Percentiles rank a stretch among this genome's conserved stretches.
phyloP scores from a whole-genome alignment of 2,113 vertebrate species.

The Rhinolophus ferrumequinum region DNA sequence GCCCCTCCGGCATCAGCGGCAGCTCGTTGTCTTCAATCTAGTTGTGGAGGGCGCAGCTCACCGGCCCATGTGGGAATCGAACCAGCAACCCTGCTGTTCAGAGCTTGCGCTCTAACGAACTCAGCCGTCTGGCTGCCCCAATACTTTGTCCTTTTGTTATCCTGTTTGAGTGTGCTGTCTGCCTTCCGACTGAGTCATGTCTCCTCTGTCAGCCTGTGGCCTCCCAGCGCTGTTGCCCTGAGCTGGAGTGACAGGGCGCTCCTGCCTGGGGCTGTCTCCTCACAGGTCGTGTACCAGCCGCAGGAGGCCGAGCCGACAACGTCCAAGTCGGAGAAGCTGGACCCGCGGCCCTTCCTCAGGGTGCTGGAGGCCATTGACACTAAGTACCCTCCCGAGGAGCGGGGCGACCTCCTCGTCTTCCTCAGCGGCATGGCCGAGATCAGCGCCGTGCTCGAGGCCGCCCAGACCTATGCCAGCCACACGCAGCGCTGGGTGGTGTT shows the following conservation, averaged over 20 bases:
- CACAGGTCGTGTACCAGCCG: constrained; percentile 93
- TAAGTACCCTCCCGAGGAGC: constrained; percentile 91
- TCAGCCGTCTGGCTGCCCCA: background rate
- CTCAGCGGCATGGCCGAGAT: constrained; percentile 96
- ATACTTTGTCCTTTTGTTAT: background rate
- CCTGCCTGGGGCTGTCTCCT: background rate
- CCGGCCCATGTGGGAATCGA: too few relatives aligned
- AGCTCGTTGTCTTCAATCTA: too few relatives aligned
- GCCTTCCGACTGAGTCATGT: rapidly evolving
- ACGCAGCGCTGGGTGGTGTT: constrained; percentile 93
- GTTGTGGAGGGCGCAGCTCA: too few relatives aligned
- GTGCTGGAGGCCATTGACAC: constrained; percentile 94
- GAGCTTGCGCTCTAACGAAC: too few relatives aligned
- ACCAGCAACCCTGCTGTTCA: too few relatives aligned
- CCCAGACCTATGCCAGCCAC: constrained; percentile 89
- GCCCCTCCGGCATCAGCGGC: background rate
- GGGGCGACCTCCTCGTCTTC: constrained; percentile 94
- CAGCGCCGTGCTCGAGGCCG: constrained; percentile 89
- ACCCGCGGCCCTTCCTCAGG: constrained; percentile 91
- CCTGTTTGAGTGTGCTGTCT: rapidly evolving
- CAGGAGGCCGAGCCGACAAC: constrained; percentile 84
- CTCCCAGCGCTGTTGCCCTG: rapidly evolving
- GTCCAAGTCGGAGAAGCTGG: constrained; percentile 88
- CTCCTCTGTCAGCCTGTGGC: rapidly evolving
- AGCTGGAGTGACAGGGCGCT: background rate